Percentiles rank a stretch among this genome's conserved stretches.
These are phyloP conservation scores for Turritopsis dohrnii DNA, from an alignment of 30 jellyfish, hydroid and myxozoan genomes.

Conservation along the genomic window DNA sequence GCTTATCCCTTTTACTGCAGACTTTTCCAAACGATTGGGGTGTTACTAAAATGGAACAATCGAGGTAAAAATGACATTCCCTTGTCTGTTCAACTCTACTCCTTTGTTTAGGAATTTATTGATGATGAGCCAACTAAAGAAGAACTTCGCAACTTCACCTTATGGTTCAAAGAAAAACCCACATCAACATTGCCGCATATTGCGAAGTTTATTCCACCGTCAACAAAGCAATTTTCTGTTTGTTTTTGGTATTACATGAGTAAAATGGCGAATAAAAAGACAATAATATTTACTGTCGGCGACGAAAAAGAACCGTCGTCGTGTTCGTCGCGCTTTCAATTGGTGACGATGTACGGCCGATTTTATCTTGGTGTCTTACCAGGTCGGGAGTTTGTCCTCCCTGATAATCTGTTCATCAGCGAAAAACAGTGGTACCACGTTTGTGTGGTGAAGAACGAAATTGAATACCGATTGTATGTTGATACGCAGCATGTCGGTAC, in stretches of 20 bases:
- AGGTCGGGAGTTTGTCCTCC: neutral
- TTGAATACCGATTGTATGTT: neutral
- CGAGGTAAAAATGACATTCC: too few relatives aligned
- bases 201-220: neutral
- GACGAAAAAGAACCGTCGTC: neutral
- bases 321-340: neutral
- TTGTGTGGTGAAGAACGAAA: neutral
- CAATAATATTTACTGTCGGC: neutral
- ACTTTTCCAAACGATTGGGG: too few relatives aligned
- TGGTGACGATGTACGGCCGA: neutral
- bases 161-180: neutral
- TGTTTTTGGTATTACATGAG: neutral
- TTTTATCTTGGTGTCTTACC: neutral
- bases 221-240: neutral
- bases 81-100: too few relatives aligned
- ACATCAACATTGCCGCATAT: neutral
- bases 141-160: neutral
- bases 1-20: too few relatives aligned
- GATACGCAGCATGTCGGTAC: neutral
- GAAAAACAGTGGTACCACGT: neutral
- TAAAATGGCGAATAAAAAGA: neutral
- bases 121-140: neutral
- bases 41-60: too few relatives aligned
- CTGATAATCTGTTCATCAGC: neutral
- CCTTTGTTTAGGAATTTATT: neutral